A percentile compares a stretch with the other conserved stretches of the same genome.
phyloP scores from a whole-genome alignment of 2,113 vertebrate species.

The Dromas ardeola region DNA sequence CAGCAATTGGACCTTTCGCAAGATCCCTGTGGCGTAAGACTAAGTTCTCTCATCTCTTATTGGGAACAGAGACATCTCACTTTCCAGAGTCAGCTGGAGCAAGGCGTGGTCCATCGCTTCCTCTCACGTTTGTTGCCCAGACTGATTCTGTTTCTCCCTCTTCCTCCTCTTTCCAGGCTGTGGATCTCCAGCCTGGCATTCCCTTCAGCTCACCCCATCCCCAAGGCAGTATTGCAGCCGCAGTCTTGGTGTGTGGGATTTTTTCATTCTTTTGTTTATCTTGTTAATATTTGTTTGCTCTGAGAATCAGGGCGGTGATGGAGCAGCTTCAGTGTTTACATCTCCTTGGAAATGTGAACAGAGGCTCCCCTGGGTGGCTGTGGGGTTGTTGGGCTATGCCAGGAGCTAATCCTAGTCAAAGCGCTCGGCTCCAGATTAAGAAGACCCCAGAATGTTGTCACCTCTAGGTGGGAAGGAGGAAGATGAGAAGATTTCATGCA shows the following conservation, averaged over 20 bases:
- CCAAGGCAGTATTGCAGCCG: neutral
- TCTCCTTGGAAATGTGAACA: conserved; percentile 44
- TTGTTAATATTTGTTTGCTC: conserved; percentile 58
- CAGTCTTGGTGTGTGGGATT: conserved; percentile 48
- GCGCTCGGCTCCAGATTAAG: neutral
- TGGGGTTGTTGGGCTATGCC: neutral
- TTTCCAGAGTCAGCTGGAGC: neutral
- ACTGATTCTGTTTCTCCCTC: neutral
- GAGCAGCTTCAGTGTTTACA: conserved; percentile 38
- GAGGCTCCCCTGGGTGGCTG: neutral
- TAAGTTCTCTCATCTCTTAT: neutral
- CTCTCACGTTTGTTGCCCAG: neutral
- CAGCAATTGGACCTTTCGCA: neutral
- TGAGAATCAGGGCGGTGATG: conserved; percentile 5
- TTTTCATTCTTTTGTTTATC: conserved; percentile 57
- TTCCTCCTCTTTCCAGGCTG: neutral
- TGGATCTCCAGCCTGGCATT: neutral
- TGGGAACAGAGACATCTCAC: neutral
- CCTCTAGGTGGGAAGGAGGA: neutral
- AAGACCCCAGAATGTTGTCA: neutral
- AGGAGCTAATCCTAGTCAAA: neutral
- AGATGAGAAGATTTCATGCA: neutral
- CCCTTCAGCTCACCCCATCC: neutral
- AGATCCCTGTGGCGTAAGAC: neutral
- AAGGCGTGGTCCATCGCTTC: neutral